Base-by-base conservation (phyloP, 1,140 invertebrate genomes). In the Cecropterus lyciades region DNA sequence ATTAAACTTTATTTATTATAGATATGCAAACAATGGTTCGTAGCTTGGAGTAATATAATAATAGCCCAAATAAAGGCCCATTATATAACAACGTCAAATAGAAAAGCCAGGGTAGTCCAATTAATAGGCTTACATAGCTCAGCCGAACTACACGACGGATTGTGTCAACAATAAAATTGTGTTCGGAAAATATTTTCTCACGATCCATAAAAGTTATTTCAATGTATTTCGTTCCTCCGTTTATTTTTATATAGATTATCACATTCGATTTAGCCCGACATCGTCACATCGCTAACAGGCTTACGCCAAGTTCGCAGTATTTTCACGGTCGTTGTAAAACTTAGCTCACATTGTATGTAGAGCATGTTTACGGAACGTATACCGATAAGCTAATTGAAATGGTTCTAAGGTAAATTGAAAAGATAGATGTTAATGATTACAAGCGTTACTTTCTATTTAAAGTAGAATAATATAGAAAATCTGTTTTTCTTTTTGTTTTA, bases 191-290 rank as follows among this genome's bases (percentile, higher is more conserved):
- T 33, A 11, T 56, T 43, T 56, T 55, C 20, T n/a, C 33, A 11
- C 27, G 14, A 53, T 8, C 0, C 14, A 16, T 1, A 13, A 5
- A 49, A 17, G 11, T 20, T 53, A 16, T 24, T 33, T 10, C 24
- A 33, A 52, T 33, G 13, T 48, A 20, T 52, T 52, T 30, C 20
- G 16, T 52, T 52, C 8, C 27, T 20, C 53, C 7, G 17, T 56
- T 43, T 27, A 56, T 46, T 57, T 57, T 45, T 57, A n/a, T 40
- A 42, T 43, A 57, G 42, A 57, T 46, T 57, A 43, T 57, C 42
- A 57, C 55, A 46, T 57, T 57, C 20, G 55, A 46, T 43, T 33
- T 24, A 56, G 53, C n/a, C 53, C 24, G 40, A 46, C 42, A 45
- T 57, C 42, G 17, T 20, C 40, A 30, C 55, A 43, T 57, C 55